Base-by-base conservation (phyloP, 2,888 invertebrate genomes). In the Galerucella pusilla region DNA sequence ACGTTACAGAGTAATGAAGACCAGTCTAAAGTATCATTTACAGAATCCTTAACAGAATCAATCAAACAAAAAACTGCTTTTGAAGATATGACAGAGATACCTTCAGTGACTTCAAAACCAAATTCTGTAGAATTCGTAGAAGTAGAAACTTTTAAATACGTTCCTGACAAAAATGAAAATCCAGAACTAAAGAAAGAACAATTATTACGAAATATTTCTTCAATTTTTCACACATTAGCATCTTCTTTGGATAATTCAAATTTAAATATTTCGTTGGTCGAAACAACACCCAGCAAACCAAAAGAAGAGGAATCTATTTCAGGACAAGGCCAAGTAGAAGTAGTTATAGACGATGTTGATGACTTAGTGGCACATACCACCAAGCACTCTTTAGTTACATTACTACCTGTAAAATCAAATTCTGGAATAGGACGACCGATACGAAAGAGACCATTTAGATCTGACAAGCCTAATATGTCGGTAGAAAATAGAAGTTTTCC, bases 321-420 rank as follows among this genome's bases (percentile, higher is more conserved):
- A 54, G 86, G 86, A 20, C 83, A 86, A 76, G 87, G 87, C 6
- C 86, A 86, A 68, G 87, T 85, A 57, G 87, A 87, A 83, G 86
- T 87, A 45, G 84, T 87, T 14, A 85, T 86, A 71, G 84, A 80
- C 28, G 86, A 86, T 73, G 86, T 87, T 75, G 84, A 86, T 68
- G 81, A 84, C 35, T 75, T 87, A 67, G 82, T 86, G 77, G 80
- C 82, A 73, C 84, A 84, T 75, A 84, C 85, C 12, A 86, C 86
- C 10, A 86, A 86, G 79, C 80, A 86, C 69, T 87, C 88, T n/a
- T 83, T 92, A 25, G 91, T 91, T 1, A 95, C 94, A 0, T 86
- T 95, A 60, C 88, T 94, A 73, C 95, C 95, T 1, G 94, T 92
- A 0, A 93, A 94, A 83, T 95, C 95, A 1, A 95, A 95, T 86